phyloP scores from a whole-genome alignment of 2,797 vertebrate genomes.

The Botia almorhae region DNA sequence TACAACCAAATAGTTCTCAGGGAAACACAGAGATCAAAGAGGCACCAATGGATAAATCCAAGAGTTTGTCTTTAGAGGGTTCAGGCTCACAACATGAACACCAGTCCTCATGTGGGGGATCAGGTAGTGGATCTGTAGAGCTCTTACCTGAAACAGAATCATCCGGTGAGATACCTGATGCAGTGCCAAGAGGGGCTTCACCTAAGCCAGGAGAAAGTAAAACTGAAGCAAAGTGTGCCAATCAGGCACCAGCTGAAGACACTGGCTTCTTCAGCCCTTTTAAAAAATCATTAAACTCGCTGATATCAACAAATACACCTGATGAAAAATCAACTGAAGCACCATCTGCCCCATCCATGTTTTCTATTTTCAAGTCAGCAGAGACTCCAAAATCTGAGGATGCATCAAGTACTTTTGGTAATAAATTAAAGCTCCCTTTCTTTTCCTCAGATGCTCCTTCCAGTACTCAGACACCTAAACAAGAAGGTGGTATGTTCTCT shows the following conservation, averaged over 20 bases:
- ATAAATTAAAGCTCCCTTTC: conserved; percentile 85
- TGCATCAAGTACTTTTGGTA: conserved; percentile 73
- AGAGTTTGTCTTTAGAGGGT: conserved; percentile 53
- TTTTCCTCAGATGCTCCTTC: conserved; percentile 80
- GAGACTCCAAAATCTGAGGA: conserved; percentile 68
- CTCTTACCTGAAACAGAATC: conserved; percentile 80
- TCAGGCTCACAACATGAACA: conserved; percentile 62
- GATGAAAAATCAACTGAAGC: conserved; percentile 69
- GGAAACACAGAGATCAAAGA: conserved; percentile 63
- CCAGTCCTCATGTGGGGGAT: conserved; percentile 68
- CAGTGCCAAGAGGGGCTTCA: conserved; percentile 67
- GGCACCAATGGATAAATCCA: conserved; percentile 52
- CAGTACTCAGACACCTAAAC: conserved; percentile 63
- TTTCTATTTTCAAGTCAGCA: conserved; percentile 66
- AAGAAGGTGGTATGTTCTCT: conserved; percentile 77
- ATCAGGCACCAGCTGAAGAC: conserved; percentile 65
- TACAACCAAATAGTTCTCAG: conserved; percentile 68
- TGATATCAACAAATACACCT: conserved; percentile 75
- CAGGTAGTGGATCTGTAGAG: conserved; percentile 76
- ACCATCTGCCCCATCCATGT: conserved; percentile 57
- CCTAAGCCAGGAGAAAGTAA: conserved; percentile 61
- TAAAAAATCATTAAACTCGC: conserved; percentile 88
- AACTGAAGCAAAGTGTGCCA: conserved; percentile 56
- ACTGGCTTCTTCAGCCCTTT: conserved; percentile 88
- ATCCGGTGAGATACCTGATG: conserved; percentile 77